These are phyloP conservation scores for Python bivittatus DNA, from an alignment of 2,113 vertebrate genomes.

Conservation along the genomic window DNA sequence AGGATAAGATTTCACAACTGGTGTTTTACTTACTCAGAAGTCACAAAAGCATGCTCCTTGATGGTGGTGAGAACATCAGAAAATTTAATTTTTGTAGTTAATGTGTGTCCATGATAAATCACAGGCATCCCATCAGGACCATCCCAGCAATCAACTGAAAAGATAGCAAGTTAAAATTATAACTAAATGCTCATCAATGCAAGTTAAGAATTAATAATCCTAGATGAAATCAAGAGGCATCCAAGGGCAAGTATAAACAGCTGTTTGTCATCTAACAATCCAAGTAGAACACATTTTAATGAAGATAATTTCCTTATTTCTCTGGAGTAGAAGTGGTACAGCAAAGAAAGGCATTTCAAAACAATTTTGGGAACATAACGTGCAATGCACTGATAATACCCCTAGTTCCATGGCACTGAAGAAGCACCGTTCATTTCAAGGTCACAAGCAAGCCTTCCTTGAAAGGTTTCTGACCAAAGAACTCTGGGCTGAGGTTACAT, in stretches of 20 bases:
- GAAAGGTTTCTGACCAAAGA: neutral
- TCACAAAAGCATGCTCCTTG: slow-evolving; percentile 97
- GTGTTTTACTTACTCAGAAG: slow-evolving; percentile 88
- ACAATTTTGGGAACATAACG: neutral
- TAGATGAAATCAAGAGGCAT: neutral
- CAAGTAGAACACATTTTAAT: neutral
- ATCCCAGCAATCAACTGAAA: slow-evolving; percentile 98
- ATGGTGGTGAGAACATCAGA: slow-evolving; percentile 91
- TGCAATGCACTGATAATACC: neutral
- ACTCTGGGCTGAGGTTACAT: neutral
- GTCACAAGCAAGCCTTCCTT: neutral
- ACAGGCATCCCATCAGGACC: slow-evolving; percentile 97
- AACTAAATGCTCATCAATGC: neutral
- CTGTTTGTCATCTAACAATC: neutral
- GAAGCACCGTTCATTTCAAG: neutral
- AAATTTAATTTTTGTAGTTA: slow-evolving; percentile 99
- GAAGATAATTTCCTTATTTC: neutral
- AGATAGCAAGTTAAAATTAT: neutral
- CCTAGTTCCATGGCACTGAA: neutral
- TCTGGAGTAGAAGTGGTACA: neutral
- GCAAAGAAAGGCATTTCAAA: neutral
- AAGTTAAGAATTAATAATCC: neutral
- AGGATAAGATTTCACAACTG: neutral
- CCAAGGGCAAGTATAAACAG: neutral
- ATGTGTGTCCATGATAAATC: slow-evolving; percentile 98